Evolutionary conservation across 2,113 vertebrate genomes (phyloP).

Genomic region (Plestiodon gilberti): DNA sequence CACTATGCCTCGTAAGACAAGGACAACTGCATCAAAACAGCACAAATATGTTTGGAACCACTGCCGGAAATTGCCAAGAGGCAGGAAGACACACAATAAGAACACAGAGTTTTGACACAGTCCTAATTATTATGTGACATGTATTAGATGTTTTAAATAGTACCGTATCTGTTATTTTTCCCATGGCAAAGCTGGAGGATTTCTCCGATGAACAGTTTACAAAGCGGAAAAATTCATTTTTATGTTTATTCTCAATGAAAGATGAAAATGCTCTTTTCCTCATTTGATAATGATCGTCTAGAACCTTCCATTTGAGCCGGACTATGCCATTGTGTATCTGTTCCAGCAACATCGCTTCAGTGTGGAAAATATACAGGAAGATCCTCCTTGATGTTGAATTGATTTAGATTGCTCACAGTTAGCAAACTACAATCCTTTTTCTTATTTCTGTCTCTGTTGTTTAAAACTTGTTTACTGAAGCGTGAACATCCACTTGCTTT

Average conservation of each 20-base stretch:
- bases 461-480: constrained; percentile 22
- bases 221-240: background rate
- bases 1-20: background rate
- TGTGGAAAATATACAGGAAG: background rate
- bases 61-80: too few relatives aligned
- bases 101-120: background rate
- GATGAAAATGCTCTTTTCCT: background rate
- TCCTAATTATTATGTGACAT: background rate
- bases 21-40: background rate
- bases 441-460: background rate
- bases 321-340: background rate
- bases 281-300: fast-evolving
- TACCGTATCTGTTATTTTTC: background rate
- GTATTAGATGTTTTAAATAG: background rate
- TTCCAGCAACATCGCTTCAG: background rate
- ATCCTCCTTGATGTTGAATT: background rate
- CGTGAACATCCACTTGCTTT: background rate
- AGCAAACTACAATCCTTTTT: background rate
- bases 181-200: background rate
- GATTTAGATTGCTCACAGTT: background rate
- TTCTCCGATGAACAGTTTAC: background rate
- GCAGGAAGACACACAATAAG: background rate
- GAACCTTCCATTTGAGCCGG: fast-evolving
- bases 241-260: background rate
- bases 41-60: background rate